phyloP scores from a whole-genome alignment of 1,140 invertebrate species.

The Rhyacophila brunnea region DNA sequence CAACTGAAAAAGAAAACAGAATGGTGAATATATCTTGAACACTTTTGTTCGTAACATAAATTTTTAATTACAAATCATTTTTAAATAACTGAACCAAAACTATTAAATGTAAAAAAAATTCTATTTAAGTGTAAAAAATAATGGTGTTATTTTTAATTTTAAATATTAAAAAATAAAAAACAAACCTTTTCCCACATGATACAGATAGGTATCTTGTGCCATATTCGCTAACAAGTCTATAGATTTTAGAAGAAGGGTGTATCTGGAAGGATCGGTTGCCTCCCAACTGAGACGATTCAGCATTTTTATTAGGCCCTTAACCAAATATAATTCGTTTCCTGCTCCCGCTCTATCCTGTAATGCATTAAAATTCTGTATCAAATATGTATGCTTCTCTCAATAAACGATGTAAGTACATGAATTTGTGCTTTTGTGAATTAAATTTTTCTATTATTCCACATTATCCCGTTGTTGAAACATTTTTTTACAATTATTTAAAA shows the following conservation, averaged over 20 bases:
- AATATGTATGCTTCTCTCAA: slow-evolving; percentile 9
- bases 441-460: not conserved
- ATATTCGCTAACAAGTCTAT: slow-evolving; percentile 73
- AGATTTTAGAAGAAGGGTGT: slow-evolving; percentile 53
- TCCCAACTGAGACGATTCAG: slow-evolving; percentile 50
- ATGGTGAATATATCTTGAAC: slow-evolving; percentile 41
- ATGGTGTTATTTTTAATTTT: no score
- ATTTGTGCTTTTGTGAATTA: slow-evolving; percentile 20
- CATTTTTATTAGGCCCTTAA: slow-evolving; percentile 52
- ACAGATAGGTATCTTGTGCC: slow-evolving; percentile 76
- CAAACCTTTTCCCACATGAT: slow-evolving; percentile 77
- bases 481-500: no score
- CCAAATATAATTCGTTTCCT: slow-evolving; percentile 74
- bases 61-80: no score
- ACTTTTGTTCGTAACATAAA: no score
- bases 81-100: no score
- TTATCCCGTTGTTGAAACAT: no score
- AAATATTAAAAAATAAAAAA: slow-evolving; percentile 15
- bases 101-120: no score
- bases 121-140: no score
- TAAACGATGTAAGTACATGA: slow-evolving; percentile 11
- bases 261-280: slow-evolving; percentile 46
- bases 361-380: slow-evolving; percentile 12
- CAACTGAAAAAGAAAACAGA: slow-evolving; percentile 61
- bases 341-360: slow-evolving; percentile 81